A percentile compares a stretch with the other conserved stretches of the same genome.
These are phyloP conservation scores for Pandemis cinnamomeana DNA, from an alignment of 2,888 invertebrate genomes.

Conservation along the genomic window DNA sequence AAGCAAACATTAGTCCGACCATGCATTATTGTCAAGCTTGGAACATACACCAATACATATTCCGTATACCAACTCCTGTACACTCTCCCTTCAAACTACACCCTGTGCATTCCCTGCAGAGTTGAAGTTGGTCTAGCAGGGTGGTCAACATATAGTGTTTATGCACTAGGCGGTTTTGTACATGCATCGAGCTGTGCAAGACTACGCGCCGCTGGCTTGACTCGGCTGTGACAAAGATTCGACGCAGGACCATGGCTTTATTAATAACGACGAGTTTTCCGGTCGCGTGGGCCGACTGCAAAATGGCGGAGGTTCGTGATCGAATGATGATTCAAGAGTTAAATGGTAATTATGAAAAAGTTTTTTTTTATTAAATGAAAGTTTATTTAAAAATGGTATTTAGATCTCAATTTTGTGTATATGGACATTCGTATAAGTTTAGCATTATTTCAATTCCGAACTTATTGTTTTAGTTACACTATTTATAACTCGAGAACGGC, in stretches of 20 bases:
- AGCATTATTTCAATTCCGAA: too few relatives aligned
- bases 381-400: too few relatives aligned
- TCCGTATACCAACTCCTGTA: conserved; percentile 48
- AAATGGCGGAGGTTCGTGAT: conserved; percentile 33
- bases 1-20: conserved; percentile 83
- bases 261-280: conserved; percentile 75
- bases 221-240: conserved; percentile 79
- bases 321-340: not conserved
- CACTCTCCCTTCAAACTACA: conserved; percentile 43
- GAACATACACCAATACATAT: conserved; percentile 53
- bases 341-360: too few relatives aligned
- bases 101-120: conserved; percentile 26
- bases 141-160: conserved; percentile 40
- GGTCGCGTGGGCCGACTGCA: conserved; percentile 54
- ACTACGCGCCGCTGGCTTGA: conserved; percentile 75
- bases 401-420: too few relatives aligned
- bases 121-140: conserved; percentile 42
- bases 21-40: conserved; percentile 83
- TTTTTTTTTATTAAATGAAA: too few relatives aligned
- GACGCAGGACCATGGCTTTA: conserved; percentile 69
- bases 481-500: too few relatives aligned
- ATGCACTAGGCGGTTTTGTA: conserved; percentile 57
- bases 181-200: conserved; percentile 75
- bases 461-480: too few relatives aligned
- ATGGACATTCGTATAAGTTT: too few relatives aligned